Evolutionary conservation across 2,888 invertebrate species (phyloP), one percentile per base, ranked within the genome.

Genomic region (Sericinus montela): DNA sequence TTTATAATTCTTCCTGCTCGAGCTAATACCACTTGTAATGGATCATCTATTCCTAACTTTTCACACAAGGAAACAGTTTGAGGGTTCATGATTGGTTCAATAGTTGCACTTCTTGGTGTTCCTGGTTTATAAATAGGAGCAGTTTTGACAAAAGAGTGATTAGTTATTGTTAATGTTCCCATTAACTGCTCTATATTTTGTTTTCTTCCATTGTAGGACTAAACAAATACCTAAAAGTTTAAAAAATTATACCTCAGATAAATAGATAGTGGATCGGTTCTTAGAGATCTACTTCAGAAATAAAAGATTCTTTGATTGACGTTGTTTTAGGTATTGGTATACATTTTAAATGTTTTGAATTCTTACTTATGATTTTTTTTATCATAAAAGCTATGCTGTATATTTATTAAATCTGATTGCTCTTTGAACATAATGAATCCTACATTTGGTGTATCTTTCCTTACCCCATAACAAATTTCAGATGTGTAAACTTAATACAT

Each of bases 1-100:
- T 61, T 74, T 73, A 88, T 78, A 23, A 68, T 73, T 52, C 89
- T 75, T 0, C 91, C 90, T 15, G 74, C 75, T 49, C 90, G 74
- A 10, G 91, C 76, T 72, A 92, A 72, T 0, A 94, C 73, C 30
- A 94, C 80, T 56, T 90, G 90, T 10, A 95, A 79, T 0, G 98
- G 98, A 83, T 98, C 97, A 70, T 94, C 94, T 48, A 98, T 92
- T 0, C 92, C 92, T 32, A 95, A 74, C 53, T 75, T 90, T 39
- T 92, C 89, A 75, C 95, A 95, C 36, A 95, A 90, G 11, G 80
- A 68, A 10, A 89, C 83, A 7, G 94, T 94, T 72, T 95, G 95
- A 10, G 92, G 91, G 69, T 95, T 95, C 25, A 91, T 69, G 58
- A 90, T 76, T 2, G 92, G 90, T 37, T 81, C 82, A 10, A 79